Percentiles rank a stretch among this genome's conserved stretches.
Evolutionary conservation across 2,797 vertebrate species (phyloP).

Genomic region (Vultur gryphus): DNA sequence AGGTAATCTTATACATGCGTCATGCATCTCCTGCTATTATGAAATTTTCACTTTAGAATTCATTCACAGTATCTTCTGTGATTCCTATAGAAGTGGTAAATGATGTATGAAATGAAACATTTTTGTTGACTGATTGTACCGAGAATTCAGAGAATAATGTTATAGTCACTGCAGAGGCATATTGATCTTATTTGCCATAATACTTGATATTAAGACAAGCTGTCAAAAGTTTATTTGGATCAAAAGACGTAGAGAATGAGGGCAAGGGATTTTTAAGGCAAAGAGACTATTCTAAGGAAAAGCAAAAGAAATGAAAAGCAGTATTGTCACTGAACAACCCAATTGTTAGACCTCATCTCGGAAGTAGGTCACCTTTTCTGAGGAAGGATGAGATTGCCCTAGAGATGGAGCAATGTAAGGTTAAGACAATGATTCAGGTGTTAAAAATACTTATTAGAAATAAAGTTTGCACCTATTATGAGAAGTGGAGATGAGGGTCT

Average conservation of each 20-base stretch:
- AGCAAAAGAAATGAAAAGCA: background rate
- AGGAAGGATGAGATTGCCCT: background rate
- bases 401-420: background rate
- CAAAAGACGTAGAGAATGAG: background rate
- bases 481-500: background rate
- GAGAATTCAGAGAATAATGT: background rate
- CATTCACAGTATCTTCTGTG: background rate
- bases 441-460: background rate
- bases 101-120: slow-evolving; percentile 25
- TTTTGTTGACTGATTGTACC: background rate
- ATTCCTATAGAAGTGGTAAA: background rate
- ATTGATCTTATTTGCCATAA: slow-evolving; percentile 8
- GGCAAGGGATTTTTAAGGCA: background rate
- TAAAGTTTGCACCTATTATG: background rate
- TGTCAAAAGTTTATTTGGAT: background rate
- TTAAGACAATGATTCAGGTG: background rate
- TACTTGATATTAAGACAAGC: background rate
- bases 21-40: background rate
- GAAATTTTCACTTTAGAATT: background rate
- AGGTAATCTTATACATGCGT: background rate
- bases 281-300: background rate
- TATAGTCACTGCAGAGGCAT: background rate
- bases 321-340: background rate
- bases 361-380: slow-evolving; percentile 33
- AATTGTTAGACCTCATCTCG: background rate